Base-by-base conservation (phyloP, 2,888 invertebrate species). In the Drosophila gaucha region DNA sequence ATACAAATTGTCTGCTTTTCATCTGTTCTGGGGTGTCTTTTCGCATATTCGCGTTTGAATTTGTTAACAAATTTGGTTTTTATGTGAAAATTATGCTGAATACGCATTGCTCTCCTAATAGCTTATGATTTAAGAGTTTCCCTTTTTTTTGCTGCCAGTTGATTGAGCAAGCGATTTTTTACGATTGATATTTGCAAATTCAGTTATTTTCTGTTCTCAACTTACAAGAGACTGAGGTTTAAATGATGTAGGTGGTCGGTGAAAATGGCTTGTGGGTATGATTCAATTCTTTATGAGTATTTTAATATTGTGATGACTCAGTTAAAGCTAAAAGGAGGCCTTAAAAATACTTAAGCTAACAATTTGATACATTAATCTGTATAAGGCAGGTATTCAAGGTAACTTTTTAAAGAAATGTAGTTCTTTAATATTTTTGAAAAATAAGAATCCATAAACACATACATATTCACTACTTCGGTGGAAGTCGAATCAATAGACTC, bases 31-130 rank as follows among this genome's bases (percentile, higher is more conserved):
- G 22, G 51, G 24, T 18, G 54, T 30, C 38, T 51, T 73, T 62
- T 71, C 46, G 44, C 44, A 44, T 50, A 47, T 46, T 26, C 44
- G 47, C 26, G 41, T 6, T 58, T 30, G 36, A 69, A 49, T 75
- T 64, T 73, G 56, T 63, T 67, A 57, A 74, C 67, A 85, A 85
- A 82, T 87, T 79, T 58, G 33, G 58, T 24, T 74, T 79, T 84
- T 88, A 84, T 84, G 86, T 6, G 74, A 72, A 83, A 74, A 72
- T 88, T 84, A 88, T 84, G 83, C 88, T 84, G 84, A 83, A 70
- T 69, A 65, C 66, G 74, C 80, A 67, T 50, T 57, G 70, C 66
- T 64, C 51, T 44, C 22, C 62, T 76, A 88, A 88, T 88, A 62
- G 76, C 71, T 67, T 76, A 86, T 83, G 86, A 83, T 88, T 83